Conservation (phyloP, 2,113 vertebrate genomes). For the Nipponia nippon region DNA sequence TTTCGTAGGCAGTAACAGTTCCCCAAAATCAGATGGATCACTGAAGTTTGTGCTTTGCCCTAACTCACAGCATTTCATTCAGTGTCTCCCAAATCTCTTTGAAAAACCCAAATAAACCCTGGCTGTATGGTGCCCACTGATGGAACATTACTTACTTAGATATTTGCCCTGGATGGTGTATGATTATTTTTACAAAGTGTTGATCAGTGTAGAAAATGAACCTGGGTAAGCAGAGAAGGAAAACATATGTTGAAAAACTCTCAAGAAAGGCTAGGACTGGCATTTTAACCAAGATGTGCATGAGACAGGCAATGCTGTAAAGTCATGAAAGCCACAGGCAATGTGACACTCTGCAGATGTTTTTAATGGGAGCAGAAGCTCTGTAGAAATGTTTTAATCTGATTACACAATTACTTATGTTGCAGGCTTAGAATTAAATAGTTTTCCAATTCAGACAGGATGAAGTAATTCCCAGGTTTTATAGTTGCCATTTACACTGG, state of each 20-base stretch:
- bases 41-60: neutral
- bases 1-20: neutral
- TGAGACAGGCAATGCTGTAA: neutral
- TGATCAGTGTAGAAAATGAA: neutral
- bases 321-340: neutral
- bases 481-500: neutral
- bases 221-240: neutral
- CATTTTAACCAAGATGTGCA: neutral
- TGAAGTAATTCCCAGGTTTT: neutral
- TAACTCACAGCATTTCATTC: neutral
- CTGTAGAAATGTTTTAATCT: neutral
- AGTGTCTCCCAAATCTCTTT: neutral
- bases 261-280: neutral
- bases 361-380: neutral
- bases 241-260: neutral
- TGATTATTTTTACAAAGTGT: neutral
- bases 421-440: neutral
- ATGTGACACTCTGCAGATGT: neutral
- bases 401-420: neutral
- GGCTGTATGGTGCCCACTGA: fast-evolving
- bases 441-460: neutral
- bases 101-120: neutral
- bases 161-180: neutral
- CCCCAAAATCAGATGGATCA: neutral
- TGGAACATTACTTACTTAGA: neutral